Base-by-base conservation (phyloP, 1,140 invertebrate genomes). In the Solenopsis fugax region DNA sequence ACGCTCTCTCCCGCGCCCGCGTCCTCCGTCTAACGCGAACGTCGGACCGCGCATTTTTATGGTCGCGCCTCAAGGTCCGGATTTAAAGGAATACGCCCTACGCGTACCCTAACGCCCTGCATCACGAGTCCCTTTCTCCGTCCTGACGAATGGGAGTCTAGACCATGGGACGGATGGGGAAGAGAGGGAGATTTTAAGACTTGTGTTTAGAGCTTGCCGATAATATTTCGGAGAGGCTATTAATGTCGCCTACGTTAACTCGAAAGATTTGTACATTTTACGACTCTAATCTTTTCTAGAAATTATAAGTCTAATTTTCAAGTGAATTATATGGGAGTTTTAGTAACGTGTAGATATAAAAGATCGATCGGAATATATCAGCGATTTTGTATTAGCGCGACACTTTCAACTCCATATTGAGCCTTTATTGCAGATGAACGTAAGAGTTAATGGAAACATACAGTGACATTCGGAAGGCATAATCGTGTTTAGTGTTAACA, bases 61-160 rank as follows among this genome's bases (percentile, higher is more conserved):
- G 72, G 58, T 41, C 80, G 67, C 78, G 85, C 16, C 78, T 88
- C 91, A 92, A 91, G 91, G 88, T 88, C 88, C 76, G 56, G 56
- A 87, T 72, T 87, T 50, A 34, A 75, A 54, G 78, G 41, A 88
- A 65, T 69, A 85, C 85, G 81, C 52, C 48, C 64, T 18, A n/a
- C 29, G 41, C 3, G 45, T 71, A 37, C 75, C 75, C 18, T 37
- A 24, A 52, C 60, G 62, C 29, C 34, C 21, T 58, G n/a, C 52
- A 16, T 18, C 69, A 29, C 41, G 21, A 13, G 56, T 56, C 54
- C 80, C 80, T 75, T 84, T 75, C 45, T 67, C 29, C 78, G 6
- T 60, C 18, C 37, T 6, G 54, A 16, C 41, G 54, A 84, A 84
- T 84, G 54, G 4, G 65, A 82, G 18, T 45, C 29, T 18, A 4